phyloP scores from a whole-genome alignment of 1,140 invertebrate genomes.

The Myzus persicae region DNA sequence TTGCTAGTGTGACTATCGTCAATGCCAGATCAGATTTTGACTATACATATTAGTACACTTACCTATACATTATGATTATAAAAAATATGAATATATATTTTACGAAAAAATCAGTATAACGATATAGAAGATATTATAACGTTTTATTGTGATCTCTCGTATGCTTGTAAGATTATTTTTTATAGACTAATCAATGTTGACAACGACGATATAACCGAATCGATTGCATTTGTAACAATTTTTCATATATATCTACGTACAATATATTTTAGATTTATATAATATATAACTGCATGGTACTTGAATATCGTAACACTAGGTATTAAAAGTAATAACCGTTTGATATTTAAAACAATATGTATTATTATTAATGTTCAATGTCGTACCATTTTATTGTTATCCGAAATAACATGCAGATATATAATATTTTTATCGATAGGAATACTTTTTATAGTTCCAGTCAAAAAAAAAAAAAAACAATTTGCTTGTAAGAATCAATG shows the following conservation, averaged over 20 bases:
- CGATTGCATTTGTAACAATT: not conserved
- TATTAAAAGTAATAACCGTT: too few species aligned
- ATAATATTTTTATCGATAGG: constrained; percentile 31
- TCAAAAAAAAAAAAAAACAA: constrained; percentile 19
- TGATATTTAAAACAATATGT: not conserved
- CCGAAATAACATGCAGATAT: not conserved
- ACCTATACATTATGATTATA: not conserved
- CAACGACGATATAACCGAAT: not conserved
- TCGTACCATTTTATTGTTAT: constrained; percentile 16
- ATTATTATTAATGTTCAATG: not conserved
- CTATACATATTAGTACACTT: not conserved
- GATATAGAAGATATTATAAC: constrained; percentile 10
- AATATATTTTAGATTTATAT: not conserved
- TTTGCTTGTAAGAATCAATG: constrained; percentile 39
- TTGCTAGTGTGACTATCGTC: not conserved
- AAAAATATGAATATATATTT: not conserved
- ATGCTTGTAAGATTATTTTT: constrained; percentile 12
- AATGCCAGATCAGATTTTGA: constrained; percentile 48
- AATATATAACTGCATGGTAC: not conserved
- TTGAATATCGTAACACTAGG: not conserved
- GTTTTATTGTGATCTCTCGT: constrained; percentile 40
- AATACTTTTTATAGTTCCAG: constrained; percentile 28
- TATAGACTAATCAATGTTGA: constrained; percentile 18
- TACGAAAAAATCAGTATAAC: constrained; percentile 6
- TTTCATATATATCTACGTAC: not conserved